A percentile compares a stretch with the other conserved stretches of the same genome.
Evolutionary conservation across 2,113 vertebrate genomes (phyloP).

Genomic region (Chionis minor): DNA sequence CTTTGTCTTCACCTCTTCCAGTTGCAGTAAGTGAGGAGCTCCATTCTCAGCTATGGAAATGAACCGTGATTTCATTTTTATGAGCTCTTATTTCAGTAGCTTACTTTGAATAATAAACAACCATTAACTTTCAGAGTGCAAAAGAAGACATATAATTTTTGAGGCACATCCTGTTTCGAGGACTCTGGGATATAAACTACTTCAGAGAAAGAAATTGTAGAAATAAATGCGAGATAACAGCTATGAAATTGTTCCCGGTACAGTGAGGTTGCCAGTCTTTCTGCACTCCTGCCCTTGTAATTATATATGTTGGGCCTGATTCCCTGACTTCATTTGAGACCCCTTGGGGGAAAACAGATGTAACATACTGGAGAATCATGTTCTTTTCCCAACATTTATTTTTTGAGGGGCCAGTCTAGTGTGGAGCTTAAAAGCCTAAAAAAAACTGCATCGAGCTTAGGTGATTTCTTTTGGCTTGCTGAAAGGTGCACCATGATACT

Average conservation of each 20-base stretch:
- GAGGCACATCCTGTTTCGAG: background rate
- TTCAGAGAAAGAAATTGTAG: background rate
- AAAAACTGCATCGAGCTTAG: background rate
- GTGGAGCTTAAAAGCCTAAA: background rate
- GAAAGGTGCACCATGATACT: background rate
- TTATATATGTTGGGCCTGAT: background rate
- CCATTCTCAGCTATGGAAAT: slow-evolving; percentile 30
- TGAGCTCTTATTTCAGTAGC: background rate
- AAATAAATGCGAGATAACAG: background rate
- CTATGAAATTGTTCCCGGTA: background rate
- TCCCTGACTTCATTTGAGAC: background rate
- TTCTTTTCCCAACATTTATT: background rate
- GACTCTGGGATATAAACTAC: background rate
- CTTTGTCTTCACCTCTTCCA: slow-evolving; percentile 11
- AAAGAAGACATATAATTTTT: background rate
- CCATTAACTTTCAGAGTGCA: background rate
- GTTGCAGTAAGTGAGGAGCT: background rate
- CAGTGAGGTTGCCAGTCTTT: background rate
- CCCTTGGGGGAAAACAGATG: background rate
- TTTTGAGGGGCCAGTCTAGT: background rate
- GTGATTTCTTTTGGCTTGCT: background rate
- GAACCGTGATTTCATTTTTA: background rate
- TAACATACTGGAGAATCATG: background rate
- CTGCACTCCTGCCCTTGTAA: background rate
- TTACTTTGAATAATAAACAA: background rate